Conservation (phyloP, 2,888 invertebrate genomes). For the Folsomia manolachei region DNA sequence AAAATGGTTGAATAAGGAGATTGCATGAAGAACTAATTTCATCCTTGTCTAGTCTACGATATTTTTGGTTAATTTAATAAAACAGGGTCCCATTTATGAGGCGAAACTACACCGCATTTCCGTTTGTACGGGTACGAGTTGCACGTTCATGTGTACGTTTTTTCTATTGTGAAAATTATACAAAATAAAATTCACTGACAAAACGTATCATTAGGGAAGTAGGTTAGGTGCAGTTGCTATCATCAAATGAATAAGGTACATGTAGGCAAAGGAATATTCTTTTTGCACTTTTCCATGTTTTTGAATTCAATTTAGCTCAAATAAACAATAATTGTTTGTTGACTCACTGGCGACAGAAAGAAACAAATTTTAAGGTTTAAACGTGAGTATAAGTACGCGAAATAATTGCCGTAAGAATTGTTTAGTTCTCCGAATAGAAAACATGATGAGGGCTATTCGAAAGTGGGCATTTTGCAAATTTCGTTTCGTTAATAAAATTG, state of each 20-base stretch:
- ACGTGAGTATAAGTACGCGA: neutral
- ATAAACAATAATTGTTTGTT: neutral
- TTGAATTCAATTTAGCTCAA: neutral
- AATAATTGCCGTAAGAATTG: too few relatives aligned
- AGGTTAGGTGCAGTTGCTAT: neutral
- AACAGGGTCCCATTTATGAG: neutral
- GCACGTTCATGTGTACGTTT: neutral
- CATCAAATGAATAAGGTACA: too few relatives aligned
- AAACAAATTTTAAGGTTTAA: neutral
- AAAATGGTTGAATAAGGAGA: conserved; percentile 19
- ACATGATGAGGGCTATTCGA: too few relatives aligned
- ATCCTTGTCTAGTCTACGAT: neutral
- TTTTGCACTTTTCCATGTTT: neutral
- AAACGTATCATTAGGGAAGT: neutral
- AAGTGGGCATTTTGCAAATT: too few relatives aligned
- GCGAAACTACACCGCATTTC: neutral
- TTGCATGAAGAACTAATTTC: conserved; percentile 15
- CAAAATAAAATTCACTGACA: neutral
- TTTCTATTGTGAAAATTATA: too few relatives aligned
- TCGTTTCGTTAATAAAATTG: neutral
- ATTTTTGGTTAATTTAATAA: conserved; percentile 1
- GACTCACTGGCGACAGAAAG: neutral
- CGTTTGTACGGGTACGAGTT: neutral
- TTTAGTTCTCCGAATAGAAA: too few relatives aligned
- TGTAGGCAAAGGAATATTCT: neutral